Evolutionary conservation across 2,888 invertebrate genomes (phyloP).

Genomic region (Lamproptera curius): DNA sequence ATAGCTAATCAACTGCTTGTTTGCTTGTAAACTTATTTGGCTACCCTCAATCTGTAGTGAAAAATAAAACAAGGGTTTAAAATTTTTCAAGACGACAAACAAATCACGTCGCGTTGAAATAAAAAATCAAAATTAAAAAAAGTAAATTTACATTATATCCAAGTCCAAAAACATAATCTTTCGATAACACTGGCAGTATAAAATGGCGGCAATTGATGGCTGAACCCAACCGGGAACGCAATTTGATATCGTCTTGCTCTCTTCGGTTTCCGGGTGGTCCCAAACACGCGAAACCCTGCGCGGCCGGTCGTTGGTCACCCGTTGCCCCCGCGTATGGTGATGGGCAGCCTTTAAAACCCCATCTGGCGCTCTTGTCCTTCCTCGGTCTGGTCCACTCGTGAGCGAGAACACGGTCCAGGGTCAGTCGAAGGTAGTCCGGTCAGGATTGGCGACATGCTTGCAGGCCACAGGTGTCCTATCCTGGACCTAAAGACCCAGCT

Average conservation of each 20-base stretch:
- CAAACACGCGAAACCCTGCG: slow-evolving; percentile 66
- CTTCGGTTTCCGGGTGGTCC: slow-evolving; percentile 68
- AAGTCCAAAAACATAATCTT: slow-evolving; percentile 55
- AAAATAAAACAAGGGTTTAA: slow-evolving; percentile 24
- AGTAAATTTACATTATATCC: slow-evolving; percentile 60
- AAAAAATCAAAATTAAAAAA: slow-evolving; percentile 62
- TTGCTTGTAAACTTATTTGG: too few relatives aligned
- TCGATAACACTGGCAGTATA: too few relatives aligned
- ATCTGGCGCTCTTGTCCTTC: slow-evolving; percentile 79
- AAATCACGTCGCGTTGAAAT: slow-evolving; percentile 67
- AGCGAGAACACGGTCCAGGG: slow-evolving; percentile 84
- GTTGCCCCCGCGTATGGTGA: slow-evolving; percentile 60
- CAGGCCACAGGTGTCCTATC: slow-evolving; percentile 83
- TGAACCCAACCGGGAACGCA: slow-evolving; percentile 67
- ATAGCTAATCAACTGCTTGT: too few relatives aligned
- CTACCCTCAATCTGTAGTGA: too few relatives aligned
- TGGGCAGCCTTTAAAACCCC: slow-evolving; percentile 81
- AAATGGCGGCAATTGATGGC: too few relatives aligned
- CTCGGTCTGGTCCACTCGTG: slow-evolving; percentile 86
- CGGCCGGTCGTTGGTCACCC: slow-evolving; percentile 64
- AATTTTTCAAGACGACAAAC: slow-evolving; percentile 65
- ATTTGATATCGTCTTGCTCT: slow-evolving; percentile 67
- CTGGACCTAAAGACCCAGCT: slow-evolving; percentile 88
- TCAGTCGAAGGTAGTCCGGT: slow-evolving; percentile 90
- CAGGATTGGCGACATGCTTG: slow-evolving; percentile 90